Percentiles rank a stretch among this genome's conserved stretches.
Conservation (phyloP, 2,113 vertebrate genomes). For the Machaerirhynchus nigripectus region DNA sequence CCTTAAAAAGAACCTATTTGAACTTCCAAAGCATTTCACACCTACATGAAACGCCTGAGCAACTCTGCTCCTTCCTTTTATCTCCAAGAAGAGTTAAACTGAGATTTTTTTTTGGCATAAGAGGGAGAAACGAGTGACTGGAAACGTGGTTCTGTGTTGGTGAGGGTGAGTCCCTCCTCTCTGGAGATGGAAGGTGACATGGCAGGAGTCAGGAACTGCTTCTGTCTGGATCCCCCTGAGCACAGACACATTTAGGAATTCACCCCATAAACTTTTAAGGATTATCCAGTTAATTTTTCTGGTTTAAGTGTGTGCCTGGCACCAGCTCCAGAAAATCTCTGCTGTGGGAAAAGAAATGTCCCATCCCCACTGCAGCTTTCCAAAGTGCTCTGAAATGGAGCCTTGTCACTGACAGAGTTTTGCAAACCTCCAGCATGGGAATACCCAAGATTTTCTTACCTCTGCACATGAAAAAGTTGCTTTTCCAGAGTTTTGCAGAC, state of each 20-base stretch:
- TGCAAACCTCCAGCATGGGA: neutral
- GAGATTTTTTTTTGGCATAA: neutral
- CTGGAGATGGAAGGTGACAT: neutral
- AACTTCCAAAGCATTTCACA: neutral
- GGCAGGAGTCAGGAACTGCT: neutral
- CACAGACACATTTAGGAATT: neutral
- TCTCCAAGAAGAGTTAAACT: neutral
- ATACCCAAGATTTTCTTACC: neutral
- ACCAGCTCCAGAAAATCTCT: neutral
- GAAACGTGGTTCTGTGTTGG: neutral
- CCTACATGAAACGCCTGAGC: neutral
- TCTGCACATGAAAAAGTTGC: fast-evolving
- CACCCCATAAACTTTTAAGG: neutral
- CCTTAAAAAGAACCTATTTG: neutral
- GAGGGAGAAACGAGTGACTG: neutral
- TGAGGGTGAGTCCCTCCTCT: neutral
- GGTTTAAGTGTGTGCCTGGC: fast-evolving
- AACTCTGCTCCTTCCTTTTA: neutral
- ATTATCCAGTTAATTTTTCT: neutral
- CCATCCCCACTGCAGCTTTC: neutral
- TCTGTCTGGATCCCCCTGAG: neutral
- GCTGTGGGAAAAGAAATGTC: neutral
- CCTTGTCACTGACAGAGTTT: neutral
- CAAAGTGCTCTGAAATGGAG: fast-evolving
- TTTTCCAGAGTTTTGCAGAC: neutral